A percentile compares a stretch with the other conserved stretches of the same genome.
Conservation (phyloP, 2,888 invertebrate species). For the Zele albiditarsus region DNA sequence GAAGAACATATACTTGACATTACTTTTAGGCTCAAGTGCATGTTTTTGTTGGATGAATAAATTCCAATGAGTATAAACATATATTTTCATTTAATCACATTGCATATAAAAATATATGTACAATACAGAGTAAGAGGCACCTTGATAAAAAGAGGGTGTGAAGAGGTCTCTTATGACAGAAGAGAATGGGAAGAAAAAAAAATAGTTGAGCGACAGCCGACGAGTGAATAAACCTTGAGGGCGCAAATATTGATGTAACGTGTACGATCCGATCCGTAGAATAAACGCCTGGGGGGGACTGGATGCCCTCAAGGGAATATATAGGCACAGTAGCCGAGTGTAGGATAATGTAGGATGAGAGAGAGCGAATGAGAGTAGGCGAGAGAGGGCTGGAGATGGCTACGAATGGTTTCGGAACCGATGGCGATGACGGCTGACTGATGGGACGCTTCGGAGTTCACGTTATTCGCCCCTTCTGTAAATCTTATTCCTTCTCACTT, state of each 20-base stretch:
- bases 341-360: not conserved
- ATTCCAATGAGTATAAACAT: not conserved
- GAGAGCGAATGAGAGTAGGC: not conserved
- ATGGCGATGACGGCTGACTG: slow-evolving; percentile 56
- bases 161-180: not conserved
- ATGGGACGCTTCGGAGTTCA: slow-evolving; percentile 45
- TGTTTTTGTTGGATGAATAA: not conserved
- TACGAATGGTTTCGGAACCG: slow-evolving; percentile 40
- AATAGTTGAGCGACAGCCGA: slow-evolving; percentile 12
- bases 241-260: slow-evolving; percentile 55
- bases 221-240: slow-evolving; percentile 31
- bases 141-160: not conserved
- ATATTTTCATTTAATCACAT: not conserved
- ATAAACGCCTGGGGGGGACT: slow-evolving; percentile 42
- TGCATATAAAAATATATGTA: not conserved
- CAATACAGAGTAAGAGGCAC: not conserved
- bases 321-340: slow-evolving; percentile 27
- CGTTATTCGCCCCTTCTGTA: slow-evolving; percentile 11
- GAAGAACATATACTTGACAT: too few species aligned
- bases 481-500: not conserved
- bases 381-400: slow-evolving; percentile 10
- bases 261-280: slow-evolving; percentile 49
- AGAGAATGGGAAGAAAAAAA: slow-evolving; percentile 10
- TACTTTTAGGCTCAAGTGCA: too few species aligned
- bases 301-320: slow-evolving; percentile 20